Base-by-base conservation (phyloP, 2,797 vertebrate species). In the Chaunax sp. region DNA sequence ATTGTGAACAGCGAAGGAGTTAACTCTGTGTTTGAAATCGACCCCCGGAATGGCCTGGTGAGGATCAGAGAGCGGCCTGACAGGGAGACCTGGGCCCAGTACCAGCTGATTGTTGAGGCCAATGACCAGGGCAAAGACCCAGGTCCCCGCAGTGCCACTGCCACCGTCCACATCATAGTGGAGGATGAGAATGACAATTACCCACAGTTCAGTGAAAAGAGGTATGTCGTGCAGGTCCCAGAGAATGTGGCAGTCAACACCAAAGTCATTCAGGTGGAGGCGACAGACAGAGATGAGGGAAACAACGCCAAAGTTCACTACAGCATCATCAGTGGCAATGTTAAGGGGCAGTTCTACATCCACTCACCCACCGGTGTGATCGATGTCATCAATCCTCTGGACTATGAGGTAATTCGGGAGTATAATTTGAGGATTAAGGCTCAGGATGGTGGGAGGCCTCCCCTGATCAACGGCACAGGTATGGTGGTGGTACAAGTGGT, bases 111-210 rank as follows among this genome's bases (percentile, higher is more conserved):
- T 14, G 97, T 99, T 18, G 97, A 99, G 82, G 97, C 98, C 73
- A 96, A 96, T 0, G 98, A 99, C 88, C 97, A 98, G 89, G 98
- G 98, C 23, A 97, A 95, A 78, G 96, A 98, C 55, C 96, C 97
- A 0, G 94, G 94, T 0, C 96, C 98, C 0, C 95, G 91, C 23
- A 98, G 95, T 0, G 96, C 97, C 77, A 97, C 96, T 0, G 96
- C 96, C 46, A 97, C 94, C 0, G 96, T 99, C 37, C 87, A 96
- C 83, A 97, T 99, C 76, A 85, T 90, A 0, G 95, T 99, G 20
- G 97, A 98, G 84, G 98, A 99, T 1, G 98, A 99, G 82, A 99
- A 99, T 0, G 98, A 99, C 89, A 99, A 99, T 88, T 97, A 94
- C 68, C 98, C 98, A 0, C 98, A 99, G 91, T 99, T 99, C 86